These are phyloP conservation scores for Holacanthella duospinosa DNA, from an alignment of 2,888 invertebrate genomes.

Conservation along the genomic window DNA sequence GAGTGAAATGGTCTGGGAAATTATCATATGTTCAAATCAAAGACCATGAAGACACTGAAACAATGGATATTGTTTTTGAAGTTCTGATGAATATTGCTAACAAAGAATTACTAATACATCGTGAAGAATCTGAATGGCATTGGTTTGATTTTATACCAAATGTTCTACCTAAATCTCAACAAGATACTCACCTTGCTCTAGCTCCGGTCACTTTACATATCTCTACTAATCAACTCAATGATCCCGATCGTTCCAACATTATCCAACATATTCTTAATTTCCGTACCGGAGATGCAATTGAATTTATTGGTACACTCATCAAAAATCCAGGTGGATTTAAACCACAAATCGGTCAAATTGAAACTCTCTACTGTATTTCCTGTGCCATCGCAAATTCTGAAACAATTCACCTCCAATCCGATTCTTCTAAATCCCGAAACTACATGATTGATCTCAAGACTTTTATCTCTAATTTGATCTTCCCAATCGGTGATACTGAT, in stretches of 20 bases:
- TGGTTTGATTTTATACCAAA: not conserved
- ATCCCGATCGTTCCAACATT: slow-evolving; percentile 17
- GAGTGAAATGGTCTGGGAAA: slow-evolving; percentile 30
- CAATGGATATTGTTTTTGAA: slow-evolving; percentile 12
- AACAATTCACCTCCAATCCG: not conserved
- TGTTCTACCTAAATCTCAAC: not conserved
- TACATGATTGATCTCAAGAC: no score
- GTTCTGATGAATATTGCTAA: slow-evolving; percentile 12
- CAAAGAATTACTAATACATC: not conserved
- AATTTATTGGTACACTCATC: slow-evolving; percentile 27
- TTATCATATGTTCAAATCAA: slow-evolving; percentile 24
- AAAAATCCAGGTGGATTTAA: slow-evolving; percentile 23
- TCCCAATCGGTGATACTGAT: no score
- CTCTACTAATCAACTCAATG: slow-evolving; percentile 13
- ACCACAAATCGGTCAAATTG: slow-evolving; percentile 23
- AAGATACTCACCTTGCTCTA: slow-evolving; percentile 2
- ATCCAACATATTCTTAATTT: slow-evolving; percentile 26
- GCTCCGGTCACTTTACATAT: slow-evolving; percentile 22
- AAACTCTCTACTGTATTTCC: not conserved
- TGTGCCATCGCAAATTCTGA: not conserved
- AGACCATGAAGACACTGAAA: slow-evolving; percentile 2
- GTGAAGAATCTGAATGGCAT: not conserved
- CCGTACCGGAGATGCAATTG: slow-evolving; percentile 28
- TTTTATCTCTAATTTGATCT: no score
- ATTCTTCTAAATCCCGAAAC: no score